Conservation (phyloP, 2,797 vertebrate species). For the Microcaecilia unicolor region DNA sequence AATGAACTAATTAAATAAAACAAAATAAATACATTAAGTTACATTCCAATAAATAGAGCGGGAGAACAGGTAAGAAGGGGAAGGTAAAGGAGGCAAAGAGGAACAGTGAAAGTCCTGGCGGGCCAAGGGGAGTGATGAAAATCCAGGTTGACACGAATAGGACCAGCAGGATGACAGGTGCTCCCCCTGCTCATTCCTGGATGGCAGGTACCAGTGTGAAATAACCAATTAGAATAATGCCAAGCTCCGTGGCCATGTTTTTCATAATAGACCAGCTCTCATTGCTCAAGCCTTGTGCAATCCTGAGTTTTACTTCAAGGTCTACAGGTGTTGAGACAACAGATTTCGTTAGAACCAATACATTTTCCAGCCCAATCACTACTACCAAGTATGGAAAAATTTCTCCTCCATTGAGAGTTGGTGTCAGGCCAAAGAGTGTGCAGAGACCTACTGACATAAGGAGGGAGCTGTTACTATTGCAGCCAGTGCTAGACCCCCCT, state of each 20-base stretch:
- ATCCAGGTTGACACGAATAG: too few species aligned
- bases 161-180: too few species aligned
- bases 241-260: slow-evolving; percentile 94
- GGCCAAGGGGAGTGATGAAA: too few species aligned
- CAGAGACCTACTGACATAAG: slow-evolving; percentile 97
- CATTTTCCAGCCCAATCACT: slow-evolving; percentile 94
- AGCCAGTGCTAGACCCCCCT: slow-evolving; percentile 91
- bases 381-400: slow-evolving; percentile 96
- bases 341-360: slow-evolving; percentile 91
- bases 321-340: slow-evolving; percentile 95
- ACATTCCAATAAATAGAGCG: too few species aligned
- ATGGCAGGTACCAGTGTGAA: slow-evolving; percentile 95
- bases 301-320: slow-evolving; percentile 93
- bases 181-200: too few species aligned
- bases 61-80: too few species aligned
- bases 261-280: slow-evolving; percentile 99
- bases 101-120: too few species aligned
- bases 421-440: slow-evolving; percentile 89
- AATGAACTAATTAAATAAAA: too few species aligned
- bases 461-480: slow-evolving; percentile 95
- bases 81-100: too few species aligned
- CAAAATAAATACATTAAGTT: too few species aligned
- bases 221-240: slow-evolving; percentile 93
- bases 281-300: slow-evolving; percentile 91
- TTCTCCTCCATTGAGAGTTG: slow-evolving; percentile 94